Conservation (phyloP, 2,888 invertebrate species). For the Agrotis exclamationis region DNA sequence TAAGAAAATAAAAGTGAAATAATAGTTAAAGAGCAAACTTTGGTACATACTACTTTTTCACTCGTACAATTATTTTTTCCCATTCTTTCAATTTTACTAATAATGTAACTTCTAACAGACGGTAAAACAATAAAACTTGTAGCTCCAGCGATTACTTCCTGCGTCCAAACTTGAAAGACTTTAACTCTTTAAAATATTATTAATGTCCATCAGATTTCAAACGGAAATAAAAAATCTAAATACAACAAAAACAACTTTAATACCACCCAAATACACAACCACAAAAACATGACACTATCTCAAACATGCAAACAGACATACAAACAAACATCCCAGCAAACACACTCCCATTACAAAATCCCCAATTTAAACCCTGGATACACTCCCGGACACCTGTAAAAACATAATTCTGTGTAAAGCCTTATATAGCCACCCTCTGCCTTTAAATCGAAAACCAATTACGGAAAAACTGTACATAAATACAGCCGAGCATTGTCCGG, state of each 20-base stretch:
- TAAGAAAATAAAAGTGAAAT: too few species aligned
- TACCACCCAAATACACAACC: neutral
- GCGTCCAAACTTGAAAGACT: too few species aligned
- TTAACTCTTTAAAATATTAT: too few species aligned
- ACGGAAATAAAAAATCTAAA: neutral
- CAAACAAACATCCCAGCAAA: conserved; percentile 15
- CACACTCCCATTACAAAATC: conserved; percentile 32
- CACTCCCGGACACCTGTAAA: conserved; percentile 54
- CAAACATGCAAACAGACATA: neutral
- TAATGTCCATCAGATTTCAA: too few species aligned
- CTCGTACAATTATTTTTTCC: too few species aligned
- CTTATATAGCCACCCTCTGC: conserved; percentile 70
- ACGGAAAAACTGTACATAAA: conserved; percentile 87
- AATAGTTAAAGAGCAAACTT: too few species aligned
- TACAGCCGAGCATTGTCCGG: conserved; percentile 75
- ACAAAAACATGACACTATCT: neutral
- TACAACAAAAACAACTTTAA: neutral
- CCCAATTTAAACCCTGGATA: conserved; percentile 36
- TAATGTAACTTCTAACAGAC: too few species aligned
- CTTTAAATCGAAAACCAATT: conserved; percentile 89
- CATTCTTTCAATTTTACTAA: too few species aligned
- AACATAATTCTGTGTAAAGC: conserved; percentile 65
- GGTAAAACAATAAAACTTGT: too few species aligned
- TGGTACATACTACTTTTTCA: too few species aligned
- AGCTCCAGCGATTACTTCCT: too few species aligned